Evolutionary conservation across 1,140 invertebrate species (phyloP).

Genomic region (Vollenhovia emeryi): DNA sequence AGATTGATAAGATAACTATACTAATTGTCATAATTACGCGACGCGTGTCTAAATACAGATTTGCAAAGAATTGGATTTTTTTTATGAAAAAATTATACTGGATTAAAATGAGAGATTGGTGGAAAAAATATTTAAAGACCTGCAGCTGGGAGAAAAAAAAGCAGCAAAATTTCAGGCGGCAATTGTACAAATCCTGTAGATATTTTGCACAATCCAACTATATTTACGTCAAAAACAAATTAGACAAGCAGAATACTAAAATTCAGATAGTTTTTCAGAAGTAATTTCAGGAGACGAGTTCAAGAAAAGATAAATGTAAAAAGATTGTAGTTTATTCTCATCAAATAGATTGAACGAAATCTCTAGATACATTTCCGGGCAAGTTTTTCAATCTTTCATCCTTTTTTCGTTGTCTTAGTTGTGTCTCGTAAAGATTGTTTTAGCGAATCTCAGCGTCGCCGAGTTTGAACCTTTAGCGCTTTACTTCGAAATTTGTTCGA

Average conservation of each 20-base stretch:
- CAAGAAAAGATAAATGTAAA: no score
- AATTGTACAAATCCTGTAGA: no score
- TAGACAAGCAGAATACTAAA: not conserved
- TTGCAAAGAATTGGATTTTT: not conserved
- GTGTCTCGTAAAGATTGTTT: not conserved
- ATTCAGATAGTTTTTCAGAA: no score
- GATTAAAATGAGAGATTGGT: not conserved
- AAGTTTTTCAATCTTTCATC: not conserved
- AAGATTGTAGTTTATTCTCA: no score
- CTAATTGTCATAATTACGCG: not conserved
- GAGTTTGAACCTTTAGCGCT: not conserved
- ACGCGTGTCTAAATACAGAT: not conserved
- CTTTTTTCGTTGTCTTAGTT: no score
- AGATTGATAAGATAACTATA: not conserved
- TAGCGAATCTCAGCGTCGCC: not conserved
- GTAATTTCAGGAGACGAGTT: no score
- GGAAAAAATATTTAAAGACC: not conserved
- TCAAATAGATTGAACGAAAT: no score
- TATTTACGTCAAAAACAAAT: not conserved
- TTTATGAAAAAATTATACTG: not conserved
- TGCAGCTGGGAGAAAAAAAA: not conserved
- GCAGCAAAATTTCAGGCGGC: no score
- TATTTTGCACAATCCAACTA: not conserved
- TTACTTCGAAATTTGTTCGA: not conserved
- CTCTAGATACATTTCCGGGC: no score